Evolutionary conservation across 2,113 vertebrate genomes (phyloP).

Genomic region (Indicator indicator): DNA sequence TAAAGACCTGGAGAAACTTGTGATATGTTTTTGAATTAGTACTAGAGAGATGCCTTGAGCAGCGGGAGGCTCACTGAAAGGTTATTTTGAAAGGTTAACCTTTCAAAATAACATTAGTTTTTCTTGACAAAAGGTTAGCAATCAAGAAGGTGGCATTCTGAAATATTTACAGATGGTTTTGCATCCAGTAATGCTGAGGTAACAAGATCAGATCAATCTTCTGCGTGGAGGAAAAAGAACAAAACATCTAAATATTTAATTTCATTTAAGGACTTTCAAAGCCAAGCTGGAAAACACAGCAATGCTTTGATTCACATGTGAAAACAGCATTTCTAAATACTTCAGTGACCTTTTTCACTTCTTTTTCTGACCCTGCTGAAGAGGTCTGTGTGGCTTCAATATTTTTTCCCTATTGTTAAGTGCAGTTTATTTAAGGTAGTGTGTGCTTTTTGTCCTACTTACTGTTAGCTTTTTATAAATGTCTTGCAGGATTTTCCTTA

Average conservation of each 20-base stretch:
- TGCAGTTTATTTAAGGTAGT: slow-evolving; percentile 34
- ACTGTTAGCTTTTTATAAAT: background rate
- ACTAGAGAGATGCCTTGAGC: background rate
- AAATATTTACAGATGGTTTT: background rate
- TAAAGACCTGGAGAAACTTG: background rate
- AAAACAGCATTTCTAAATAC: slow-evolving; percentile 21
- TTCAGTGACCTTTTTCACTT: background rate
- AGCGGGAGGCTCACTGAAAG: background rate
- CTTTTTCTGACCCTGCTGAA: background rate
- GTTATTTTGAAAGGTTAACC: background rate
- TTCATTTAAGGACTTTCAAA: slow-evolving; percentile 42
- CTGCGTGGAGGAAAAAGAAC: background rate
- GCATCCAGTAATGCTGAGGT: background rate
- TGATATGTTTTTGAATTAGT: background rate
- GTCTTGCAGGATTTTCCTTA: background rate
- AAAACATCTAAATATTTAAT: slow-evolving; percentile 56
- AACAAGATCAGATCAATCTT: background rate
- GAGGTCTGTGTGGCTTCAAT: background rate
- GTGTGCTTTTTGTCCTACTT: background rate
- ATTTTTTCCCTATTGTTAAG: background rate
- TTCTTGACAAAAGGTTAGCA: background rate
- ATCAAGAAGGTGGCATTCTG: background rate
- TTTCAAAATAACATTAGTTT: slow-evolving; percentile 7
- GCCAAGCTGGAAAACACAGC: background rate
- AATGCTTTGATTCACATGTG: slow-evolving; percentile 2